phyloP scores from a whole-genome alignment of 2,888 invertebrate genomes.

The Spicauda simplicius region DNA sequence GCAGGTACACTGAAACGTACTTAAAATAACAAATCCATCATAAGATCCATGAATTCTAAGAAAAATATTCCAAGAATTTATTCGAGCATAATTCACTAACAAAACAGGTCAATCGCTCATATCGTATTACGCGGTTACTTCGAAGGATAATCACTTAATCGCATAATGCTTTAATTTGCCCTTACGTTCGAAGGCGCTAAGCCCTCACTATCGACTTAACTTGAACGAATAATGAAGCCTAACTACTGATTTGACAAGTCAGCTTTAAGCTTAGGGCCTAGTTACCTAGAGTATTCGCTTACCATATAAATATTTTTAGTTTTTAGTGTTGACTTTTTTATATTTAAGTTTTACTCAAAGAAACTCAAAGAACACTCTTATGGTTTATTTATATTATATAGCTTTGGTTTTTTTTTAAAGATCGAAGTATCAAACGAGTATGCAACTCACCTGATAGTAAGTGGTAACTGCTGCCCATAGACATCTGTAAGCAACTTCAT shows the following conservation, averaged over 20 bases:
- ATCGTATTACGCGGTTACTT: slow-evolving; percentile 25
- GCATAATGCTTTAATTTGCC: slow-evolving; percentile 29
- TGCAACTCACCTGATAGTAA: too few species aligned
- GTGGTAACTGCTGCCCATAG: too few species aligned
- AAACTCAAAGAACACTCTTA: too few species aligned
- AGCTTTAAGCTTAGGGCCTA: slow-evolving; percentile 3
- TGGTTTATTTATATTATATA: too few species aligned
- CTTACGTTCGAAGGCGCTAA: slow-evolving; percentile 29
- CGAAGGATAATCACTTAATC: slow-evolving; percentile 30
- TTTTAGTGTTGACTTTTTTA: background rate
- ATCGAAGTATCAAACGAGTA: too few species aligned
- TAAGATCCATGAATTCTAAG: too few species aligned
- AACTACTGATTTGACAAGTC: slow-evolving; percentile 26
- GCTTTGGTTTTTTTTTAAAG: too few species aligned
- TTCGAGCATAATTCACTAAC: background rate
- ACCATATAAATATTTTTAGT: background rate
- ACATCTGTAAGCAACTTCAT: too few species aligned
- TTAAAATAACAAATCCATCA: too few species aligned
- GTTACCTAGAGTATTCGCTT: slow-evolving; percentile 9
- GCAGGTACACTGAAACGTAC: too few species aligned
- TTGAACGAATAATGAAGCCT: slow-evolving; percentile 24
- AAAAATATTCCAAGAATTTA: background rate
- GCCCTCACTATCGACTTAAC: slow-evolving; percentile 29
- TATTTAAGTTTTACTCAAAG: background rate
- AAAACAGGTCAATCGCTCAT: slow-evolving; percentile 13